Percentiles rank a stretch among this genome's conserved stretches.
phyloP scores from a whole-genome alignment of 1,140 invertebrate genomes.

The Dufourea novaeangliae region DNA sequence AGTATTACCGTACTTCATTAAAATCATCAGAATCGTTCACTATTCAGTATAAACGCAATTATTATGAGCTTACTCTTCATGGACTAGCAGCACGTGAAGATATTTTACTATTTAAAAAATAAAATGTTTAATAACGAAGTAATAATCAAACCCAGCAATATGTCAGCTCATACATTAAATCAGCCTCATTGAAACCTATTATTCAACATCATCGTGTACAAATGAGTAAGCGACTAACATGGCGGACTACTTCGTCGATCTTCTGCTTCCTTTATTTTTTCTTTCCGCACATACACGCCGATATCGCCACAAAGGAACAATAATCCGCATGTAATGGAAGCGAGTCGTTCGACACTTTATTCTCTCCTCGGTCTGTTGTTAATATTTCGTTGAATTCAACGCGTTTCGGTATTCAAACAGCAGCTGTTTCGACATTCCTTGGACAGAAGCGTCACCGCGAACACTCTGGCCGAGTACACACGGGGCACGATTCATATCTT shows the following conservation, averaged over 20 bases:
- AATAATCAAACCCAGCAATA: no score
- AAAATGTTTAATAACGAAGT: no score
- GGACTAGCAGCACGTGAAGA: no score
- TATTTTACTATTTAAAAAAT: no score
- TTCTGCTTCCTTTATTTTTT: no score
- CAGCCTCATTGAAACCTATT: neutral
- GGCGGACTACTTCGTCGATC: neutral
- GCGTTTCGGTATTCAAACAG: conserved; percentile 30
- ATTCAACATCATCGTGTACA: neutral
- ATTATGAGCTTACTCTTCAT: no score
- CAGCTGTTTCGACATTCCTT: conserved; percentile 21
- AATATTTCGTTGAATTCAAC: conserved; percentile 11
- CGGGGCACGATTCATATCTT: conserved; percentile 27
- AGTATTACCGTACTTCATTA: no score
- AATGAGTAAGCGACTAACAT: neutral
- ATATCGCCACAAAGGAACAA: neutral
- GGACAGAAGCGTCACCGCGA: conserved; percentile 6
- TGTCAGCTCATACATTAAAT: no score
- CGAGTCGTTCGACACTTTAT: conserved; percentile 1
- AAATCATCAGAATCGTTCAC: no score
- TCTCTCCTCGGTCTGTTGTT: neutral
- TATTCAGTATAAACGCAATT: no score
- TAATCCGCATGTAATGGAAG: neutral
- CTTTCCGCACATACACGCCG: neutral
- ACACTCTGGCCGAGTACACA: neutral